These are phyloP conservation scores for Podarcis siculus DNA, from an alignment of 2,797 vertebrate species.

Conservation along the genomic window DNA sequence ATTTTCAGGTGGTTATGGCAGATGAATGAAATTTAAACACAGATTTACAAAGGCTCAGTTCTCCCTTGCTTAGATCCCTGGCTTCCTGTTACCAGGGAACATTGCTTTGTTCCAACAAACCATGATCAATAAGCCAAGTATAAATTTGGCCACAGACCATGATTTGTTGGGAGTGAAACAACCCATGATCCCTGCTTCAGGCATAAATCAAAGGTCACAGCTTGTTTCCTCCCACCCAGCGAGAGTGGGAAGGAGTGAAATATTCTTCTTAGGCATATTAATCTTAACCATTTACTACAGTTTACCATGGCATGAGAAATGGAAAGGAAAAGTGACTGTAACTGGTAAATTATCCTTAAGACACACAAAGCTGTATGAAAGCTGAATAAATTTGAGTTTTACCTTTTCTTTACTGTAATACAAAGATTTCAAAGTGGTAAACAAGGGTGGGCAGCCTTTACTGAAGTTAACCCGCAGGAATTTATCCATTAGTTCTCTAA, in stretches of 20 bases:
- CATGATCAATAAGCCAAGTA: not conserved
- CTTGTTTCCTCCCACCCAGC: too few species aligned
- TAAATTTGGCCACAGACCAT: not conserved
- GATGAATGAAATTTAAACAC: not conserved
- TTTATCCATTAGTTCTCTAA: constrained; percentile 82
- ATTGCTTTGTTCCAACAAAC: too few species aligned
- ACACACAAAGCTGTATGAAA: constrained; percentile 56
- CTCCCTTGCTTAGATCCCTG: not conserved
- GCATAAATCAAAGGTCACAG: too few species aligned
- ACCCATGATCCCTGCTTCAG: not conserved
- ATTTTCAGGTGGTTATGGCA: not conserved
- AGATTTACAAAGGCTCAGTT: not conserved
- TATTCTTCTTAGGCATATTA: too few species aligned
- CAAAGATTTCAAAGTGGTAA: constrained; percentile 84
- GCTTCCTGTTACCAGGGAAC: not conserved
- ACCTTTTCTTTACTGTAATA: constrained; percentile 84
- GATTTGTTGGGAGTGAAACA: not conserved
- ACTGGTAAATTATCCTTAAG: constrained; percentile 31
- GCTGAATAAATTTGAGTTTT: constrained; percentile 72
- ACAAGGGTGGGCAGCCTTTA: constrained; percentile 84
- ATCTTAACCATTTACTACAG: not conserved
- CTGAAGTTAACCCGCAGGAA: constrained; percentile 83
- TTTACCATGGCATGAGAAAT: not conserved
- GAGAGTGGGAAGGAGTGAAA: too few species aligned
- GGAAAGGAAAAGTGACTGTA: constrained; percentile 45